Evolutionary conservation across 2,888 invertebrate genomes (phyloP).

Genomic region (Sericinus montela): DNA sequence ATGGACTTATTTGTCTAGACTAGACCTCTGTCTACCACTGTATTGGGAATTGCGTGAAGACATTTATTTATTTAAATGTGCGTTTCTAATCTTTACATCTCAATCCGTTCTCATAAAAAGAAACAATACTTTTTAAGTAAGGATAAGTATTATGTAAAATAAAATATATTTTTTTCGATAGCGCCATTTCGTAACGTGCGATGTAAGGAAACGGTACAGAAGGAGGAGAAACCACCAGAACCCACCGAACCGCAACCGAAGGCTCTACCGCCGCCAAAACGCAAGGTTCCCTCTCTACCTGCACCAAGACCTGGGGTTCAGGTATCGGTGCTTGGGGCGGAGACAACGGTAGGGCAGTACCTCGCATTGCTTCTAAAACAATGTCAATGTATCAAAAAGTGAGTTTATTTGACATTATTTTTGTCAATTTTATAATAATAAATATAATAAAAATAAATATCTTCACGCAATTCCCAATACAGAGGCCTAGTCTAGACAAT

Average conservation of each 20-base stretch:
- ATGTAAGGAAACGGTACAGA: constrained; percentile 29
- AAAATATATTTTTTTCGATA: constrained; percentile 21
- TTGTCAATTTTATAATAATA: too few relatives aligned
- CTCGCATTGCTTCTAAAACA: constrained; percentile 75
- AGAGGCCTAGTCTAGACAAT: too few relatives aligned
- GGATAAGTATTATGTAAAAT: too few relatives aligned
- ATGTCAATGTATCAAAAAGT: constrained; percentile 70
- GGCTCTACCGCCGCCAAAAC: constrained; percentile 41
- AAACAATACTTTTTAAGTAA: too few relatives aligned
- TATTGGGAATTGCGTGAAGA: too few relatives aligned
- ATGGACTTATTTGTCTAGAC: too few relatives aligned
- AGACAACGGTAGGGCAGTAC: constrained; percentile 69
- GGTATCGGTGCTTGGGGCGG: constrained; percentile 73
- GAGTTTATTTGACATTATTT: constrained; percentile 29
- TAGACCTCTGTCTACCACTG: too few relatives aligned
- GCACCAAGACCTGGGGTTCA: constrained; percentile 54
- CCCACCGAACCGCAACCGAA: constrained; percentile 31
- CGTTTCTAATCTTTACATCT: too few relatives aligned
- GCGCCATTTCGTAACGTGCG: constrained; percentile 60
- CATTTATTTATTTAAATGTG: too few relatives aligned
- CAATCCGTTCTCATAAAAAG: too few relatives aligned
- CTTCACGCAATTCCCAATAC: too few relatives aligned
- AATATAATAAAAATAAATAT: too few relatives aligned
- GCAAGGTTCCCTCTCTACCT: constrained; percentile 37
- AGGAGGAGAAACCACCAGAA: not conserved